These are phyloP conservation scores for Chloromyia formosa DNA, from an alignment of 2,888 invertebrate genomes.

Conservation along the genomic window DNA sequence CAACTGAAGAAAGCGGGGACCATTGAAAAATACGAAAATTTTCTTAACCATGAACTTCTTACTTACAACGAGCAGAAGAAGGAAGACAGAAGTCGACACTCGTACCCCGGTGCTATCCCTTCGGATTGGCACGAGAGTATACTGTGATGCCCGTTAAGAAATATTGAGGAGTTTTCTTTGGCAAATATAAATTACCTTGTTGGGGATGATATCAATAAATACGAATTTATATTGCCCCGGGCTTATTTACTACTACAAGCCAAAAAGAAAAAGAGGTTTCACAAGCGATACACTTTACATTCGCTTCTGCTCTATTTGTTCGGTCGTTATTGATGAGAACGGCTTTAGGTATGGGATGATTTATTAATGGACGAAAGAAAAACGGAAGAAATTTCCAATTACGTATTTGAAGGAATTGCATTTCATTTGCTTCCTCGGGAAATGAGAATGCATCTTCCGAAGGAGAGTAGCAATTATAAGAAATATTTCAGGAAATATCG, in stretches of 20 bases:
- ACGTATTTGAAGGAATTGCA: no score
- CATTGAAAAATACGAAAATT: slow-evolving; percentile 9
- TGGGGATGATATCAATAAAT: slow-evolving; percentile 8
- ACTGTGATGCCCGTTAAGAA: not conserved
- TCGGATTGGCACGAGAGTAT: not conserved
- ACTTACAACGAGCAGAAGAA: not conserved
- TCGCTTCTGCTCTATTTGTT: not conserved
- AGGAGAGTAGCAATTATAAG: no score
- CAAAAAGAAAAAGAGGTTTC: not conserved
- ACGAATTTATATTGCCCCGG: not conserved
- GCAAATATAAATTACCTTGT: slow-evolving; percentile 33
- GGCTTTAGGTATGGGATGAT: no score
- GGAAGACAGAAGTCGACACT: no score
- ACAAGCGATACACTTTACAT: not conserved
- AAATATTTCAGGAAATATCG: no score
- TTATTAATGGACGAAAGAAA: no score
- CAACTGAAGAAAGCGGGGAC: no score
- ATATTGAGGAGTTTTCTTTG: slow-evolving; percentile 8
- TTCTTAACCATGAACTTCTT: slow-evolving; percentile 17
- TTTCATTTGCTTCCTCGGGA: no score
- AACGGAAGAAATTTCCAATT: no score
- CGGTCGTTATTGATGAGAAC: not conserved
- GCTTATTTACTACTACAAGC: not conserved
- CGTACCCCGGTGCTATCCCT: no score
- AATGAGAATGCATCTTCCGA: no score